phyloP scores from a whole-genome alignment of 2,797 vertebrate species.

The Coregonus suidteri region DNA sequence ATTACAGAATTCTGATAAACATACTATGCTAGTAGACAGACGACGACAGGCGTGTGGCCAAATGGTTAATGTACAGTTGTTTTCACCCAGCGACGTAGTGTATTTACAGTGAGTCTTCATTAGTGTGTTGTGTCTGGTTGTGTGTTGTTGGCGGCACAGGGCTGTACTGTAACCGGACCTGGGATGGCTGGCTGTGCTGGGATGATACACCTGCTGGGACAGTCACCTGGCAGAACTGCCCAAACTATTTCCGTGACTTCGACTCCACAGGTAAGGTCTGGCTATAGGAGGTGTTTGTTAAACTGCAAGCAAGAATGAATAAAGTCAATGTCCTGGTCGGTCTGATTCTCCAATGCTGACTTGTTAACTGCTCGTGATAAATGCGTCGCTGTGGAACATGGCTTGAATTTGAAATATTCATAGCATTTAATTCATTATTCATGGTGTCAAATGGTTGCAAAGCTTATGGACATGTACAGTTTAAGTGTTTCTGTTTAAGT shows the following conservation, averaged over 20 bases:
- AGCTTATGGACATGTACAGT: not conserved
- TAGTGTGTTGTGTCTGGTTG: not conserved
- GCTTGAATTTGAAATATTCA: not conserved
- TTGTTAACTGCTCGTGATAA: not conserved
- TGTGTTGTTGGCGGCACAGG: constrained; percentile 63
- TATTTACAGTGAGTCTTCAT: not conserved
- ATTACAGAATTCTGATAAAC: not conserved
- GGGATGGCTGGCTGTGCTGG: constrained; percentile 99
- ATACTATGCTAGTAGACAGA: not conserved
- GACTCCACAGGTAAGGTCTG: constrained; percentile 84
- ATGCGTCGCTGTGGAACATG: constrained; percentile 11
- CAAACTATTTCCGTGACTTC: constrained; percentile 92
- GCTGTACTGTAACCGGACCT: constrained; percentile 87
- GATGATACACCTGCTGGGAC: constrained; percentile 88
- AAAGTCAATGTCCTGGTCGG: not conserved
- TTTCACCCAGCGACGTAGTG: not conserved
- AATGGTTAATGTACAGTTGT: not conserved
- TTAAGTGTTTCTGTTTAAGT: not conserved
- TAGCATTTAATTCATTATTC: constrained; percentile 21
- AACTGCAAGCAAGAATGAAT: too few relatives aligned
- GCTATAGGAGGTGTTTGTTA: not conserved
- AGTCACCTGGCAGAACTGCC: constrained; percentile 83
- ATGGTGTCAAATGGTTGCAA: constrained; percentile 8
- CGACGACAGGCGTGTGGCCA: not conserved
- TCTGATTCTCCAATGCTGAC: not conserved